Conservation (phyloP, 2,113 vertebrate genomes). For the Mixornis gularis region DNA sequence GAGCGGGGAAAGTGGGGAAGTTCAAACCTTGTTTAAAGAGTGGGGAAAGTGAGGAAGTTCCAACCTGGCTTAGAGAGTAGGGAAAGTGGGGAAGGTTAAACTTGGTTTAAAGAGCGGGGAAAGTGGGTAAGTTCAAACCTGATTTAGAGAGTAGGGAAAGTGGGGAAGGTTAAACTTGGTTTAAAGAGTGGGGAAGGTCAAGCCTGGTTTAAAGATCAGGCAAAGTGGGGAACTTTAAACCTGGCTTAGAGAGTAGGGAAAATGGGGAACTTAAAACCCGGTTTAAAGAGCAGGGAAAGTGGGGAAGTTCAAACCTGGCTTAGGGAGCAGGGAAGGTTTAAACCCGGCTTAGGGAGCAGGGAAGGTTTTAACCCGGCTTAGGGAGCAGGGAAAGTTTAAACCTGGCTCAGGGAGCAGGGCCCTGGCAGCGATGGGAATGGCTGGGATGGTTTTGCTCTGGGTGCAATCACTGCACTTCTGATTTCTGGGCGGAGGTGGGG, state of each 20-base stretch:
- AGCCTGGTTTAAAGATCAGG: not conserved
- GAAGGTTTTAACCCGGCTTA: too few relatives aligned
- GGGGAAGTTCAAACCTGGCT: not conserved
- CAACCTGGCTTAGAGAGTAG: not conserved
- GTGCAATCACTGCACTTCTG: not conserved
- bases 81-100: not conserved
- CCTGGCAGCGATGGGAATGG: not conserved
- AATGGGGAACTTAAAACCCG: not conserved
- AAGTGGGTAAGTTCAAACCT: too few relatives aligned
- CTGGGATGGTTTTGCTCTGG: not conserved
- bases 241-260: accelerated
- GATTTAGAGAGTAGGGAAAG: not conserved
- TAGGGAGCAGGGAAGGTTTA: not conserved
- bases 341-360: not conserved
- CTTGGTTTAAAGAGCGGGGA: not conserved
- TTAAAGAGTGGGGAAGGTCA: not conserved
- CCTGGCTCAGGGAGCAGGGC: not conserved
- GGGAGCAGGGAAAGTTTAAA: not conserved
- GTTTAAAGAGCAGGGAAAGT: not conserved
- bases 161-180: not conserved
- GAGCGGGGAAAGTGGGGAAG: not conserved
- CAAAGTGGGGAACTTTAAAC: not conserved
- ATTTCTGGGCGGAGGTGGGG: not conserved
- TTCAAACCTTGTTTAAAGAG: not conserved
- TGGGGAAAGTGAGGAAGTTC: too few relatives aligned